Evolutionary conservation across 2,888 invertebrate genomes (phyloP).

Genomic region (Cryptocephalus primarius): DNA sequence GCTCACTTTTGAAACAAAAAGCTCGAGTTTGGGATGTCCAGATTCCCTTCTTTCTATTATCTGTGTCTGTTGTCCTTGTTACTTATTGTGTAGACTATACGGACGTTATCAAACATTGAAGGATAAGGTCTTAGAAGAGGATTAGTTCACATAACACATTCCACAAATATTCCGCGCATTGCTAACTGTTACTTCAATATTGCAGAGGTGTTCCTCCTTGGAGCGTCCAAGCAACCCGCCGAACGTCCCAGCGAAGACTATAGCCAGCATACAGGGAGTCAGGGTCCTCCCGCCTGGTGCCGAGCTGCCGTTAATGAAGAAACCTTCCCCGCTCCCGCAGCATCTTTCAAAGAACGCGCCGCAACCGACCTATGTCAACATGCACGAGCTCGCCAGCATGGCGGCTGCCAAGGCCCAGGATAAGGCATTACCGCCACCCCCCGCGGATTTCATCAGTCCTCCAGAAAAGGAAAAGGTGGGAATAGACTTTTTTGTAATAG

Average conservation of each 20-base stretch:
- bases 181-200: slow-evolving; percentile 4
- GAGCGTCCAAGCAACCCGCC: slow-evolving; percentile 53
- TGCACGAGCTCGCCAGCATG: slow-evolving; percentile 78
- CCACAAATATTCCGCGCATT: too few relatives aligned
- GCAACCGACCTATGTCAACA: slow-evolving; percentile 82
- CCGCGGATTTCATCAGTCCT: slow-evolving; percentile 37
- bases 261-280: slow-evolving; percentile 34
- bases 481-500: too few relatives aligned
- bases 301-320: slow-evolving; percentile 36
- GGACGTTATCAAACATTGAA: too few relatives aligned
- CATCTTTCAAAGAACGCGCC: slow-evolving; percentile 64
- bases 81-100: too few relatives aligned
- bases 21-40: too few relatives aligned
- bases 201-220: slow-evolving; percentile 73
- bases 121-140: too few relatives aligned
- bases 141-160: too few relatives aligned
- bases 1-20: too few relatives aligned
- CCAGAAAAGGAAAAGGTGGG: slow-evolving; percentile 38
- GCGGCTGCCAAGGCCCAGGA: slow-evolving; percentile 64
- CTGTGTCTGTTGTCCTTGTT: too few relatives aligned
- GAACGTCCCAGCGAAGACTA: slow-evolving; percentile 46
- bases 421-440: slow-evolving; percentile 48
- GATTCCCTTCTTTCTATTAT: too few relatives aligned
- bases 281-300: slow-evolving; percentile 34
- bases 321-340: slow-evolving; percentile 62